Conservation (phyloP, 2,113 vertebrate genomes). For the Taurulus bubalis region DNA sequence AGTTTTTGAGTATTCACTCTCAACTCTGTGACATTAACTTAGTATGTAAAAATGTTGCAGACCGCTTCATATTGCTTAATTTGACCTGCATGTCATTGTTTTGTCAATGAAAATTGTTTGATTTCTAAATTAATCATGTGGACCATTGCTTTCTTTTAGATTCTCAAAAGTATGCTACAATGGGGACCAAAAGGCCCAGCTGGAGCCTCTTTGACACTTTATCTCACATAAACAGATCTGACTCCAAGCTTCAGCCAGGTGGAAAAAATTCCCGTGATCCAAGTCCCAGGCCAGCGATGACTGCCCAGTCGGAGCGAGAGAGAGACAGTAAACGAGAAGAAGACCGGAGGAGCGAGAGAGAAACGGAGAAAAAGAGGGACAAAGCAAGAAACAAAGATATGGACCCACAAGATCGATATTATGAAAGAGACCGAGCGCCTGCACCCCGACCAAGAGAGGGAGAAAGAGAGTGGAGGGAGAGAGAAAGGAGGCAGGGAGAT, state of each 20-base stretch:
- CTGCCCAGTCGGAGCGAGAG: conserved; percentile 54
- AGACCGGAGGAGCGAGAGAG: conserved; percentile 60
- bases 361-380: conserved; percentile 63
- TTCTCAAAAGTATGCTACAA: conserved; percentile 74
- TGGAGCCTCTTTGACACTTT: conserved; percentile 66
- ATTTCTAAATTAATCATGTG: conserved; percentile 8
- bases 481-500: conserved; percentile 48
- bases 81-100: background rate
- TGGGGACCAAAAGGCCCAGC: conserved; percentile 79
- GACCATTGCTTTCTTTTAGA: conserved; percentile 64
- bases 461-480: conserved; percentile 56
- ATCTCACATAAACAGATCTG: conserved; percentile 63
- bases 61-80: background rate
- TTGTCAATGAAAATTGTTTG: background rate
- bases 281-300: conserved; percentile 67
- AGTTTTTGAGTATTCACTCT: background rate
- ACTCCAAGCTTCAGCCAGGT: conserved; percentile 67
- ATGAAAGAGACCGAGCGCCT: conserved; percentile 46
- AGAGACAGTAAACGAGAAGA: conserved; percentile 56
- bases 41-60: background rate
- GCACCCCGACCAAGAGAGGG: conserved; percentile 49
- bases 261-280: conserved; percentile 68
- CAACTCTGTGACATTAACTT: background rate
- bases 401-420: conserved; percentile 36
- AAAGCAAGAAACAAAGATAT: conserved; percentile 54